Conservation (phyloP, 2,888 invertebrate genomes). For the Parascotia fuliginaria region DNA sequence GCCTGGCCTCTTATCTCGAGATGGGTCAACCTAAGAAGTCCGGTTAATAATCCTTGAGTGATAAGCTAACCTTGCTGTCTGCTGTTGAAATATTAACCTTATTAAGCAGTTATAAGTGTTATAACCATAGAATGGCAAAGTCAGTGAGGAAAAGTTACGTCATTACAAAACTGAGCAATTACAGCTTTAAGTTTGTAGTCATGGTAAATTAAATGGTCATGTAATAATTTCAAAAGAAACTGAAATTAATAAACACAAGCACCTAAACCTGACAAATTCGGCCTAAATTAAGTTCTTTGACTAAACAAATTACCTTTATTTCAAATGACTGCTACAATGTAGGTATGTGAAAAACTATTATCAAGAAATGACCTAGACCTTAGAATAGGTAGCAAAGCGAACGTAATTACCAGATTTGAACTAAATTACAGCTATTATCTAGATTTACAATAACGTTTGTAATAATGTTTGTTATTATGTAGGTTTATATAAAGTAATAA, state of each 20-base stretch:
- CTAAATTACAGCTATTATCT: neutral
- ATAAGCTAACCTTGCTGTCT: neutral
- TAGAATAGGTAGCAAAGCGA: neutral
- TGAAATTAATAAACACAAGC: constrained; percentile 4
- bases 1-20: neutral
- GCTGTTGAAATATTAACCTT: too few species aligned
- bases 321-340: constrained; percentile 2
- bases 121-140: too few species aligned
- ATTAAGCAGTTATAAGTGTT: too few species aligned
- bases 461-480: too few species aligned
- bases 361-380: constrained; percentile 11
- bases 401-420: neutral
- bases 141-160: too few species aligned
- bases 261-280: constrained; percentile 14
- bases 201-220: neutral
- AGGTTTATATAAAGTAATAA: too few species aligned
- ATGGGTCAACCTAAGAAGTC: neutral
- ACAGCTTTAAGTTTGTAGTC: neutral
- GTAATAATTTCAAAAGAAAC: constrained; percentile 2
- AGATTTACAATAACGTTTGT: neutral
- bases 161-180: too few species aligned
- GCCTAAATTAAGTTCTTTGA: constrained; percentile 16
- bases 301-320: constrained; percentile 25
- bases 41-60: neutral
- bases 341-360: constrained; percentile 11